These are phyloP conservation scores for Coreius guichenoti DNA, from an alignment of 2,797 vertebrate genomes.

Conservation along the genomic window DNA sequence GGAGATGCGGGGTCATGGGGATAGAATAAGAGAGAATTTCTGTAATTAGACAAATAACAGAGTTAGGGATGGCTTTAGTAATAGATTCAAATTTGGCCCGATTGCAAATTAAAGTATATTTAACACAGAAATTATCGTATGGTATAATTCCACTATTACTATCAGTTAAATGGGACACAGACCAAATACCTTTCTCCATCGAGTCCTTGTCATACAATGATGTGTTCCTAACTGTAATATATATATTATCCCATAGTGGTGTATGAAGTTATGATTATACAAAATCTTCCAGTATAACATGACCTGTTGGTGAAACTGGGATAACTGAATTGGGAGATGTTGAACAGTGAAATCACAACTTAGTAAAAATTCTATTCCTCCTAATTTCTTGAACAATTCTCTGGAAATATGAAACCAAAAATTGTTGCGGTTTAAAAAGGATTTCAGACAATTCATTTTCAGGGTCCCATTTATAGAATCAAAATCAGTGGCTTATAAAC, in stretches of 20 bases:
- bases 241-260: neutral
- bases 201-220: neutral
- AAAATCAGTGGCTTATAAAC: constrained; percentile 36
- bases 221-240: neutral
- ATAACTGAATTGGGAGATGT: neutral
- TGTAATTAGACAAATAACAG: neutral
- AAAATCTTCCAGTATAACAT: neutral
- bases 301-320: neutral
- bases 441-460: constrained; percentile 28
- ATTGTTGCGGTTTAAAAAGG: neutral
- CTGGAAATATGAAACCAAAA: neutral
- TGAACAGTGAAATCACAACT: no score
- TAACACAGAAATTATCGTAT: neutral
- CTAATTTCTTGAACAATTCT: neutral
- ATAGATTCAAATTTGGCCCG: neutral
- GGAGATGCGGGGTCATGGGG: neutral
- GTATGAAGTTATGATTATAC: no score
- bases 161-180: neutral
- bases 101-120: neutral
- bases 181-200: no score
- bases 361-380: neutral
- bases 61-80: neutral
- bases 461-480: no score
- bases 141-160: neutral
- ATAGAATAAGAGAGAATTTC: neutral